Conservation (phyloP, 2,113 vertebrate species). For the Promerops cafer region DNA sequence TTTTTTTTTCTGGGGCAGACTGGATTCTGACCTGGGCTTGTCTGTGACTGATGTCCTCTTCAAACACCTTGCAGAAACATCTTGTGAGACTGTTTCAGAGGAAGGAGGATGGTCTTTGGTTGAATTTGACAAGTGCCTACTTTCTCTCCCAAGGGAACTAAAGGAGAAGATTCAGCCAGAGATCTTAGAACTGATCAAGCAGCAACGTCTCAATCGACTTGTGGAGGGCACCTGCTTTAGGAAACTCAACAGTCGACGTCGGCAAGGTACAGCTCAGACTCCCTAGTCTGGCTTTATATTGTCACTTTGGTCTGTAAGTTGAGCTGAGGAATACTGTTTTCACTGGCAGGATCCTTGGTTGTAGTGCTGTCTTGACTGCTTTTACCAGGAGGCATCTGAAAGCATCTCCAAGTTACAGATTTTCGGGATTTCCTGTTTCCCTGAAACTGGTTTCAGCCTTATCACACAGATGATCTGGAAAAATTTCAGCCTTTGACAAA, state of each 20-base stretch:
- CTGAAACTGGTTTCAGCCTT: not conserved
- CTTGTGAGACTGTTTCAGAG: not conserved
- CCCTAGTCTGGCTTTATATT: not conserved
- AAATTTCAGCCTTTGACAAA: not conserved
- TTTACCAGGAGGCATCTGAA: not conserved
- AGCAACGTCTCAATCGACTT: slow-evolving; percentile 95
- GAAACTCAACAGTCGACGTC: slow-evolving; percentile 94
- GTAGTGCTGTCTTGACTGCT: not conserved
- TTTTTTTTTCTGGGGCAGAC: not conserved
- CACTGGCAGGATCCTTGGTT: not conserved
- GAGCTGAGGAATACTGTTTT: not conserved
- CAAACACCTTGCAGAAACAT: not conserved
- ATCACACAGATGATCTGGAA: not conserved
- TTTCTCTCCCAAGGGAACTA: slow-evolving; percentile 82
- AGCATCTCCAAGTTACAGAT: not conserved
- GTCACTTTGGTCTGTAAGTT: not conserved
- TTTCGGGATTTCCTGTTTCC: not conserved
- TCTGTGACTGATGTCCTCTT: not conserved
- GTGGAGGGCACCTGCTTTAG: slow-evolving; percentile 98
- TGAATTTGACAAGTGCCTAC: not conserved
- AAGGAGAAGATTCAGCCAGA: slow-evolving; percentile 99
- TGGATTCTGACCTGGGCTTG: not conserved
- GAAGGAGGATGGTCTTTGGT: not conserved
- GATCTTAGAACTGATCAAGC: slow-evolving; percentile 98
- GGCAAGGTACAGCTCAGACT: slow-evolving; percentile 83